Conservation (phyloP, 2,113 vertebrate species). For the Ptyas mucosa region DNA sequence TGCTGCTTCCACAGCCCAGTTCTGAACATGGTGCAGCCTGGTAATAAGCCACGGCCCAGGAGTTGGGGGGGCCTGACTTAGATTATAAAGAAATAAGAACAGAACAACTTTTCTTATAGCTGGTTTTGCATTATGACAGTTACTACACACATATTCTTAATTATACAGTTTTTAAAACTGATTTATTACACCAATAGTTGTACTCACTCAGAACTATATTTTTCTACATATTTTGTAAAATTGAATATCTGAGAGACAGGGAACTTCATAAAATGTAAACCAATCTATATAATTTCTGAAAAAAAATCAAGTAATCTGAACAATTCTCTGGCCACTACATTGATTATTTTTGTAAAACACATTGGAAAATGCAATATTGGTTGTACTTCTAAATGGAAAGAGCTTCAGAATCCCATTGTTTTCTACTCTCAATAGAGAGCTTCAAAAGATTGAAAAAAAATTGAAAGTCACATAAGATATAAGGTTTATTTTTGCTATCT, state of each 20-base stretch:
- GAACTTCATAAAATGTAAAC: no score
- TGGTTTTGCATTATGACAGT: not conserved
- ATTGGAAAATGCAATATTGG: not conserved
- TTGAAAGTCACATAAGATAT: not conserved
- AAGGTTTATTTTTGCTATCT: not conserved
- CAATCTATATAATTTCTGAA: not conserved
- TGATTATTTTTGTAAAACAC: not conserved
- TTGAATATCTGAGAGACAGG: not conserved
- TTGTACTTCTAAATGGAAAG: not conserved
- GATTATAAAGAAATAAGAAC: not conserved
- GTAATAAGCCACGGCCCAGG: not conserved
- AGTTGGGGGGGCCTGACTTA: not conserved
- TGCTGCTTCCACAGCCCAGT: not conserved
- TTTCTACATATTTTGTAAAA: not conserved
- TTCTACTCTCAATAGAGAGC: not conserved
- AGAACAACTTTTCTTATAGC: not conserved
- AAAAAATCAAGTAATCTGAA: not conserved
- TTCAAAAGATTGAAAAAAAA: not conserved
- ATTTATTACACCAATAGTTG: not conserved
- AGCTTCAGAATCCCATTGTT: not conserved
- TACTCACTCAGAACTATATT: not conserved
- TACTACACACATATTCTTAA: not conserved
- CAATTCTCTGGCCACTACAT: not conserved
- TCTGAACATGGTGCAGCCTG: not conserved
- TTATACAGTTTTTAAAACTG: not conserved